Evolutionary conservation across 2,888 invertebrate genomes (phyloP).

Genomic region (Ecdyonurus torrentis): DNA sequence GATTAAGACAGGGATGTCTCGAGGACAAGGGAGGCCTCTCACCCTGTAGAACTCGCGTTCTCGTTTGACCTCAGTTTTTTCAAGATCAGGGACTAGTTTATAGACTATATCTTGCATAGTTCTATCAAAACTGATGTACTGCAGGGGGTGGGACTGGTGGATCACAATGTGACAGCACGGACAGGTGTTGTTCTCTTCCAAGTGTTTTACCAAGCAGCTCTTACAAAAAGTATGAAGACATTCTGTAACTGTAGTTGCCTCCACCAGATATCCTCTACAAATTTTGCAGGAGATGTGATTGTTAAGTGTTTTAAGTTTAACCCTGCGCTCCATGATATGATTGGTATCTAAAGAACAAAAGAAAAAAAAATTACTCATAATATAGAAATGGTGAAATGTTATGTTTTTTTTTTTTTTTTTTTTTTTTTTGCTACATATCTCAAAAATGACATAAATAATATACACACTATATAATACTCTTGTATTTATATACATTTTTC

Average conservation of each 20-base stretch:
- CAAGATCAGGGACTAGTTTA: slow-evolving; percentile 92
- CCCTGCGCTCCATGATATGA: slow-evolving; percentile 73
- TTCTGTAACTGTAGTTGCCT: slow-evolving; percentile 97
- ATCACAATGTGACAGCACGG: slow-evolving; percentile 95
- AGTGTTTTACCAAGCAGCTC: slow-evolving; percentile 91
- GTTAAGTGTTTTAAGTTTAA: slow-evolving; percentile 80
- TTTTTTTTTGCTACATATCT: no score
- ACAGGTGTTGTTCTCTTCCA: slow-evolving; percentile 96
- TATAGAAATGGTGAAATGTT: no score
- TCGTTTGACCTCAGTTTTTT: slow-evolving; percentile 75
- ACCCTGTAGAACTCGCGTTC: slow-evolving; percentile 86
- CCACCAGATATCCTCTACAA: slow-evolving; percentile 93
- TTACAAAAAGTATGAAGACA: slow-evolving; percentile 99
- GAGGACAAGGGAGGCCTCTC: slow-evolving; percentile 79
- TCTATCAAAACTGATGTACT: slow-evolving; percentile 97
- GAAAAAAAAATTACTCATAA: no score
- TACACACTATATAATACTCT: no score
- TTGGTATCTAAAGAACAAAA: no score
- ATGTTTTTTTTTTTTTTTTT: no score
- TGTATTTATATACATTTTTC: no score
- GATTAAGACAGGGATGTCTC: slow-evolving; percentile 63
- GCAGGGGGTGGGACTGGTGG: slow-evolving; percentile 96
- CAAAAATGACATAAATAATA: no score
- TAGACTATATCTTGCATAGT: slow-evolving; percentile 99
- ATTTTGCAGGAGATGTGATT: slow-evolving; percentile 92